Base-by-base conservation (phyloP, 2,888 invertebrate genomes). In the Gordius sp. region DNA sequence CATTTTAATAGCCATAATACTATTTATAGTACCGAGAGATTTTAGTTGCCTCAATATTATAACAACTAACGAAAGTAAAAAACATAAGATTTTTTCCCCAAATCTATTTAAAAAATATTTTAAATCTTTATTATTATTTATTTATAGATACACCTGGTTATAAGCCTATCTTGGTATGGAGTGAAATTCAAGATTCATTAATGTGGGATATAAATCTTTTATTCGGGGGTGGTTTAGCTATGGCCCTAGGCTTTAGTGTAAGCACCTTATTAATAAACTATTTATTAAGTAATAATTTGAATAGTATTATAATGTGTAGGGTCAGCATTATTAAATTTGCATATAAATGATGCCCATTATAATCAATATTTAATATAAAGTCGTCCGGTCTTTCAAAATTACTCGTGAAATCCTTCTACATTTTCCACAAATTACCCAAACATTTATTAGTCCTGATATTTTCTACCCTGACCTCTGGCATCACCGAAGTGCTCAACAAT, bases 201-300 rank as follows among this genome's bases (percentile, higher is more conserved):
- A 4, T 25, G 16, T 54, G 55, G 55, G 55, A 28, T 27, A 27
- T 54, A 2, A 54, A 27, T 27, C 27, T 54, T 8, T 20, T 54
- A 2, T 54, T 54, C 8, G 55, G 55, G 20, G 55, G 55, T 25
- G 55, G 55, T 8, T 27, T 54, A 24, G 55, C 55, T 54, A 4
- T 54, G 16, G 55, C 55, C 8, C 8, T 27, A 26, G 55, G 55
- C 24, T 27, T 54, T 25, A 54, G 20, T 13, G 47, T 47, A n/a
- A n/a, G n/a, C n/a, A n/a, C n/a, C n/a, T n/a, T n/a, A n/a, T n/a
- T n/a, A n/a, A n/a, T n/a, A n/a, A n/a, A n/a, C n/a, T n/a, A n/a
- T n/a, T n/a, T n/a, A n/a, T n/a, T n/a, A n/a, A n/a, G n/a, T n/a
- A n/a, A n/a, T n/a, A n/a, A n/a, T n/a, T n/a, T n/a, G n/a, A n/a